Evolutionary conservation across 2,113 vertebrate species (phyloP).

Genomic region (Rhinoderma darwinii): DNA sequence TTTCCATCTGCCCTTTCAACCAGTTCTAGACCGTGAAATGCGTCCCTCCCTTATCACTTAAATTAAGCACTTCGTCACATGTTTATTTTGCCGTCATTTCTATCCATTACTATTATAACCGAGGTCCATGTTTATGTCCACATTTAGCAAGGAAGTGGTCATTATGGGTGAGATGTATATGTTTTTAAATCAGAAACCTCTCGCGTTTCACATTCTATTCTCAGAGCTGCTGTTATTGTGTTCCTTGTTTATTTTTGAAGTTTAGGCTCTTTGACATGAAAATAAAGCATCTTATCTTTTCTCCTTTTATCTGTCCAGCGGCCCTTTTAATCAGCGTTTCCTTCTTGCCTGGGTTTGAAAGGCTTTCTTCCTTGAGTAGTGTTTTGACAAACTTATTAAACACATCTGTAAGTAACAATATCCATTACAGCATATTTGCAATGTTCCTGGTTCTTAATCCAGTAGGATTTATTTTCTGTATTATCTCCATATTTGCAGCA

Average conservation of each 20-base stretch:
- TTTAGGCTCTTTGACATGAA: slow-evolving; percentile 42
- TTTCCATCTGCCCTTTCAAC: background rate
- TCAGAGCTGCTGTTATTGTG: slow-evolving; percentile 17
- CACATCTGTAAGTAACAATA: slow-evolving; percentile 20
- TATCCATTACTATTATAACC: background rate
- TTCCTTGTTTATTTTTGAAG: slow-evolving; percentile 21
- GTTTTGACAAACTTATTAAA: slow-evolving; percentile 45
- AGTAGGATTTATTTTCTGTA: background rate
- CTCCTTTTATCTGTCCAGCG: slow-evolving; percentile 8
- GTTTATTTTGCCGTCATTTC: slow-evolving; percentile 20
- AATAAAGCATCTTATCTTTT: slow-evolving; percentile 43
- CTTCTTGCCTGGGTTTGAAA: slow-evolving; percentile 16
- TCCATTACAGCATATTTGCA: background rate
- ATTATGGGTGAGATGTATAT: slow-evolving; percentile 5
- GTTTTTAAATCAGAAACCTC: background rate
- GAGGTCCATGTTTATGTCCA: background rate
- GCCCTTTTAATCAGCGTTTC: slow-evolving; percentile 49
- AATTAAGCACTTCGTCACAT: background rate
- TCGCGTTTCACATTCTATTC: background rate
- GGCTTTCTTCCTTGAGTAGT: slow-evolving; percentile 40
- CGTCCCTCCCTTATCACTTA: background rate
- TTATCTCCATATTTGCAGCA: background rate
- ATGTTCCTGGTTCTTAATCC: background rate
- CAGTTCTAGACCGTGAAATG: background rate
- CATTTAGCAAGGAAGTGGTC: slow-evolving; percentile 9